Evolutionary conservation across 2,113 vertebrate genomes (phyloP).

Genomic region (Tichodroma muraria): DNA sequence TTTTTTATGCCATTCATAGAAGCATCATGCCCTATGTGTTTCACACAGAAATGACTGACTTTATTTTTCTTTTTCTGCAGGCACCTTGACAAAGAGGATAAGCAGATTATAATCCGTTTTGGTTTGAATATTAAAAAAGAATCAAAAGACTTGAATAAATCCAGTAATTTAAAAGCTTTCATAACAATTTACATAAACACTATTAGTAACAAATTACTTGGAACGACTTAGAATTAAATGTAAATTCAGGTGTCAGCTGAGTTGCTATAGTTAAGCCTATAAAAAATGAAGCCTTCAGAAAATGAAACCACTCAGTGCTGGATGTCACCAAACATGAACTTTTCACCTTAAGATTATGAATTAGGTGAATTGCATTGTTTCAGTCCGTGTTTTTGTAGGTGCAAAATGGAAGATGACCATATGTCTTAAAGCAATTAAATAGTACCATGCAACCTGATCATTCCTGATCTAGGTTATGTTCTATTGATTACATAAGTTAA

Average conservation of each 20-base stretch:
- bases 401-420: not conserved
- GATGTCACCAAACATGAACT: not conserved
- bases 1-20: not conserved
- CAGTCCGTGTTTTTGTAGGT: not conserved
- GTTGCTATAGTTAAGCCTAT: not conserved
- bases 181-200: not conserved
- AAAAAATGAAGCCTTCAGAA: not conserved
- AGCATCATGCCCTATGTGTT: not conserved
- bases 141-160: not conserved
- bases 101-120: not conserved
- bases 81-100: constrained; percentile 8
- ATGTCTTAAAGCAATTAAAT: not conserved
- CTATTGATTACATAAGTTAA: not conserved
- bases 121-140: not conserved
- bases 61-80: constrained; percentile 25
- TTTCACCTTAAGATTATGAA: not conserved
- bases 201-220: constrained; percentile 9
- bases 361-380: not conserved
- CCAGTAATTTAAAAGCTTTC: not conserved
- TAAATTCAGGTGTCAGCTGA: not conserved
- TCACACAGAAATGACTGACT: not conserved
- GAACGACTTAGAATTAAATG: not conserved
- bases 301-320: not conserved
- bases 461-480: not conserved
- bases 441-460: not conserved